phyloP scores from a whole-genome alignment of 2,797 vertebrate genomes.

The Enteromius paludinosus region DNA sequence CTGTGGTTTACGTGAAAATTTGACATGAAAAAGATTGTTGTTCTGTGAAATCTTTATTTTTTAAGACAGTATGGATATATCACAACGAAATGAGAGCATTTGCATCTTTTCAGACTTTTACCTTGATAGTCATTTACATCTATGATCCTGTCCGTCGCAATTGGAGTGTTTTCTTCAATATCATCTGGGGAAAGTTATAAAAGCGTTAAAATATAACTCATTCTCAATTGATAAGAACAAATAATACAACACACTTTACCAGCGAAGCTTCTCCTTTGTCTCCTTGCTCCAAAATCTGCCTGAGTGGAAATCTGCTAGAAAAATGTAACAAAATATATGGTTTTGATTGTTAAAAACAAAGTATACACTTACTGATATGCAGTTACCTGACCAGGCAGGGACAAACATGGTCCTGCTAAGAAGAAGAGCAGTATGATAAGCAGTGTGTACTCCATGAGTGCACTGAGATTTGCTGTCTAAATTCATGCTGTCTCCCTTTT shows the following conservation, averaged over 20 bases:
- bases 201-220: not conserved
- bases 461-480: constrained; percentile 4
- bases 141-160: constrained; percentile 80
- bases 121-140: constrained; percentile 75
- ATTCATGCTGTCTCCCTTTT: not conserved
- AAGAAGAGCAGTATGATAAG: not conserved
- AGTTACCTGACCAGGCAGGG: constrained; percentile 26
- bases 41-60: not conserved
- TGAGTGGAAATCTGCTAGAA: constrained; percentile 21
- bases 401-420: constrained; percentile 14
- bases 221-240: not conserved
- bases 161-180: constrained; percentile 55
- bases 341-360: not conserved
- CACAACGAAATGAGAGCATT: not conserved
- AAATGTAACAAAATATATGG: not conserved
- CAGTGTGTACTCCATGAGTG: constrained; percentile 40
- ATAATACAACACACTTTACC: constrained; percentile 35
- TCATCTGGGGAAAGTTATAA: constrained; percentile 5
- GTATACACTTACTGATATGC: not conserved
- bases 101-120: constrained; percentile 46
- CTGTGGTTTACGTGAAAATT: not conserved
- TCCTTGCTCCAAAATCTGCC: constrained; percentile 11
- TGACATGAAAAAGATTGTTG: too few relatives aligned
- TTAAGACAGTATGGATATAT: not conserved
- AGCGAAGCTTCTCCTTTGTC: constrained; percentile 32